phyloP scores from a whole-genome alignment of 2,113 vertebrate genomes.

The Tauraco erythrolophus region DNA sequence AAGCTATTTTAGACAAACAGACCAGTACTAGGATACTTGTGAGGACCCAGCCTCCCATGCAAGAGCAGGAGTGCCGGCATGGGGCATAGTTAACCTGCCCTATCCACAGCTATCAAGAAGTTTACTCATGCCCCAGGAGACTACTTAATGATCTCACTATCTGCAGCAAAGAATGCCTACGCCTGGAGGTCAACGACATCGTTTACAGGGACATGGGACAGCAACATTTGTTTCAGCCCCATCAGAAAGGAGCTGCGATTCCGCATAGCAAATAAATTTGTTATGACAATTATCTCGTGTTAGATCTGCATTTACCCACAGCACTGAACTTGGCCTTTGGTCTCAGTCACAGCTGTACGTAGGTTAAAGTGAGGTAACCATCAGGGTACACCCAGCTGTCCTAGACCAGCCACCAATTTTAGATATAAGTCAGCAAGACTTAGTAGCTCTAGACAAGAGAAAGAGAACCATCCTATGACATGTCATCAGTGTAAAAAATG shows the following conservation, averaged over 20 bases:
- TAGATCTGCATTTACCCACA: background rate
- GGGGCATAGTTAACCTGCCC: background rate
- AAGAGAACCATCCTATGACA: background rate
- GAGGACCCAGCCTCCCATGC: background rate
- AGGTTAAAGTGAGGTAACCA: background rate
- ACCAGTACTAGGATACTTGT: background rate
- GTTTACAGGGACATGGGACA: background rate
- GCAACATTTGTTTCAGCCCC: background rate
- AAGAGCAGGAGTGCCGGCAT: background rate
- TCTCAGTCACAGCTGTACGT: background rate
- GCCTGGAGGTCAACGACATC: background rate
- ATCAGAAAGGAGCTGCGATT: background rate
- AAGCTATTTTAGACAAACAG: background rate
- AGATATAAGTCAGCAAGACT: background rate
- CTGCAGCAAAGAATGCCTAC: background rate
- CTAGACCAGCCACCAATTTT: background rate
- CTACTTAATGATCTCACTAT: background rate
- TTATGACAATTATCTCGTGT: background rate
- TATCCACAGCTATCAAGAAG: background rate
- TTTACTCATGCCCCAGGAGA: background rate
- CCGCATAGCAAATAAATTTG: background rate
- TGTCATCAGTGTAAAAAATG: too few species aligned
- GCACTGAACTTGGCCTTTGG: background rate
- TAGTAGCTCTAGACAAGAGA: background rate
- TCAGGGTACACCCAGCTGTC: background rate